Base-by-base conservation (phyloP, 2,113 vertebrate genomes). In the Cettia cetti region DNA sequence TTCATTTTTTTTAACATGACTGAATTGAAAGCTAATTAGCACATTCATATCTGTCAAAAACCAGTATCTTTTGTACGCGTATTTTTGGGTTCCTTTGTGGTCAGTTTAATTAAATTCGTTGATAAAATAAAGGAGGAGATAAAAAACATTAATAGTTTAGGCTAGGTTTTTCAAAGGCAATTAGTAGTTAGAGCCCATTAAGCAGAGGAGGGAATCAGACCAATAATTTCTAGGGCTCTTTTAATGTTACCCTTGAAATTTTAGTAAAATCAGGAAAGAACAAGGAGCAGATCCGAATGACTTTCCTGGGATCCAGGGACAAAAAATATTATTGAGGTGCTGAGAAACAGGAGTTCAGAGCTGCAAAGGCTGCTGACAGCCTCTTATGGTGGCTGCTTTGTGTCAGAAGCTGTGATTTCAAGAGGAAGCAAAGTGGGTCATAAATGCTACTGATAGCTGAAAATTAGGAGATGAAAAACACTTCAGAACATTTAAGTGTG, bases 391-490 rank as follows among this genome's bases (percentile, higher is more conserved):
- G 31, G 33, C 37, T 2, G 4, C 64, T 69, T 35, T 68, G 90
- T 63, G 84, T 84, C 87, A 89, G 89, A 68, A 94, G 84, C 69
- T 90, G 20, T 65, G 89, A 94, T 94, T 93, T 92, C 60, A 75
- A 95, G 88, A 94, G 87, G 10, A 6, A 91, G 44, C 28, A 74
- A 92, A 89, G 72, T 74, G 86, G 76, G 83, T 78, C 86, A 77
- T 76, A 91, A 96, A 94, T 4, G 22, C 56, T 59, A 69, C 63
- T 31, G 86, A 76, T 60, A 74, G 74, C 49, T 30, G 13, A 83
- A 95, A 94, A 96, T 95, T 74, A 90, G 91, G 77, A 82, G 66
- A 79, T 47, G 84, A 90, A 94, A 83, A 92, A 85, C 90, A 93
- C 90, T 95, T 89, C 42, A 89, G 52, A 69, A 92, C n/a, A 23